These are phyloP conservation scores for Hetaerina americana DNA, from an alignment of 1,140 invertebrate species.

Conservation along the genomic window DNA sequence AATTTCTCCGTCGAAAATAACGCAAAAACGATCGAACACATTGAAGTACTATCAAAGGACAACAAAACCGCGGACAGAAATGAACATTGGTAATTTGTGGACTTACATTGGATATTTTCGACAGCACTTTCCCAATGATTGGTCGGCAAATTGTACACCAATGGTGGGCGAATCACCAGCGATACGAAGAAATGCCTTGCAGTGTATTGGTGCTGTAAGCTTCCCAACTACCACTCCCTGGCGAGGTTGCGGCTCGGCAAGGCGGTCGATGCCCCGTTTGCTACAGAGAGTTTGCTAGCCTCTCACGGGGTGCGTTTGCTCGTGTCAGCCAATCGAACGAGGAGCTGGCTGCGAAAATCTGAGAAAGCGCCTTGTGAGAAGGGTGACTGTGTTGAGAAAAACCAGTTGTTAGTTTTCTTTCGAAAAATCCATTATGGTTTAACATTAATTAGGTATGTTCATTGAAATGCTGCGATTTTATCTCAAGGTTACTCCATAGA, in stretches of 20 bases:
- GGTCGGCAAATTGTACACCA: constrained; percentile 17
- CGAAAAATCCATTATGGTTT: too few relatives aligned
- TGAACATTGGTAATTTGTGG: constrained; percentile 52
- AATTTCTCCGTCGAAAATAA: neutral
- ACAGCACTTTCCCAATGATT: constrained; percentile 42
- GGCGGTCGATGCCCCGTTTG: constrained; percentile 14
- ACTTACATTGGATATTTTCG: constrained; percentile 67
- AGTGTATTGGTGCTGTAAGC: constrained; percentile 27
- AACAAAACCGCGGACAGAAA: constrained; percentile 4
- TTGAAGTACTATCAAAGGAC: neutral
- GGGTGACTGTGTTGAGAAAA: neutral
- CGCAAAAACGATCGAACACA: neutral
- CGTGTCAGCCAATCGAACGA: constrained; percentile 4
- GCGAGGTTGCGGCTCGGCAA: constrained; percentile 11
- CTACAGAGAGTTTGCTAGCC: neutral
- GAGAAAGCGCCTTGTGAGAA: neutral
- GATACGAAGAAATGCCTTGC: constrained; percentile 21
- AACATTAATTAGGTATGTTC: too few relatives aligned
- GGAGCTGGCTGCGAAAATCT: neutral
- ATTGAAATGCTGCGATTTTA: too few relatives aligned
- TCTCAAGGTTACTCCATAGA: too few relatives aligned
- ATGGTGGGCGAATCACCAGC: constrained; percentile 28
- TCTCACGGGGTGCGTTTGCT: neutral
- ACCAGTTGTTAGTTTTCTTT: neutral
- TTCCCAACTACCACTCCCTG: constrained; percentile 18